Evolutionary conservation across 37 sponge, comb jelly and placozoan species (phyloP).

Genomic region (Diacarnus erythraeanus): DNA sequence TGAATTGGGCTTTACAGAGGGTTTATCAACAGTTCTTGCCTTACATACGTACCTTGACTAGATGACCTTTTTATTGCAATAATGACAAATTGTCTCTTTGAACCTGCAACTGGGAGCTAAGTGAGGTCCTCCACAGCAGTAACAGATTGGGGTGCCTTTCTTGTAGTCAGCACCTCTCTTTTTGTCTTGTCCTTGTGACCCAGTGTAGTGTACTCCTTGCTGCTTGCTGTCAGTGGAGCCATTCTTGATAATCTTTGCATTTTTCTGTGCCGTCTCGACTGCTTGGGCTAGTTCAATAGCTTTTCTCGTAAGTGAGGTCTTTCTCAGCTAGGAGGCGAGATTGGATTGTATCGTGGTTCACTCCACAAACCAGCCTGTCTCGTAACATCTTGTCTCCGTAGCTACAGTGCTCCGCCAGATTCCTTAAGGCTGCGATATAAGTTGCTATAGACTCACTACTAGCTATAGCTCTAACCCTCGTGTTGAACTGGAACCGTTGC

Average conservation of each 20-base stretch:
- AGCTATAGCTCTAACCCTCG: not conserved
- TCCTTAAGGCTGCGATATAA: conserved; percentile 16
- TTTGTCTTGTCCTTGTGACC: too few relatives aligned
- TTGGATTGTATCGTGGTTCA: conserved; percentile 15
- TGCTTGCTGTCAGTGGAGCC: not conserved
- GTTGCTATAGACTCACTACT: conserved; percentile 13
- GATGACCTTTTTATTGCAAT: conserved; percentile 1
- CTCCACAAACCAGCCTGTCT: conserved; percentile 35
- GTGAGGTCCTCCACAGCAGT: not conserved
- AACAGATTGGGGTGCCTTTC: not conserved
- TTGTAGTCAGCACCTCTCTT: too few relatives aligned
- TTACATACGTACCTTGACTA: not conserved
- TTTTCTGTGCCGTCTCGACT: conserved; percentile 17
- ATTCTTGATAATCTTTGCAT: not conserved
- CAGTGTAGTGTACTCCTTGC: not conserved
- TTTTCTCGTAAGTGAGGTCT: conserved; percentile 9
- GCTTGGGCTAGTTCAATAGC: conserved; percentile 15
- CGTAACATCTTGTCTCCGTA: conserved; percentile 21
- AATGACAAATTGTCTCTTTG: not conserved
- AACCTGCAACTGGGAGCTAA: not conserved
- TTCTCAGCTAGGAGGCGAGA: conserved; percentile 14
- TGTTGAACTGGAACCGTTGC: conserved; percentile 41
- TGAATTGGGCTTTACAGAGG: not conserved
- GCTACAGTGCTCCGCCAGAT: conserved; percentile 14
- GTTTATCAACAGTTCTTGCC: not conserved